Conservation (phyloP, 2,113 vertebrate species). For the Phrynosoma blainvillii region DNA sequence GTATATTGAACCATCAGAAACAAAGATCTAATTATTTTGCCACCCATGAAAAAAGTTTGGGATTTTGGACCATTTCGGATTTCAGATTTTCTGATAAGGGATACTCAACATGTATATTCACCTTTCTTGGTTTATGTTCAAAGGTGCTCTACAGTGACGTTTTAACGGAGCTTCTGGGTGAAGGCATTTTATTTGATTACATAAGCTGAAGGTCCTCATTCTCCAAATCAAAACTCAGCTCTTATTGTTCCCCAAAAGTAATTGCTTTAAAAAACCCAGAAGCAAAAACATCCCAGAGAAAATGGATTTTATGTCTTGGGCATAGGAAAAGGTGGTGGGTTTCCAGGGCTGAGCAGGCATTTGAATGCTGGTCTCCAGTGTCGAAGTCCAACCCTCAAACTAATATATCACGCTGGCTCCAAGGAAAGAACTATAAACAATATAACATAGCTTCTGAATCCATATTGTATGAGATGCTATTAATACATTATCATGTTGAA, state of each 20-base stretch:
- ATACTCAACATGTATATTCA: background rate
- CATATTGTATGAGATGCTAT: background rate
- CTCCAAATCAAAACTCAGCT: no score
- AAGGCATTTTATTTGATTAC: background rate
- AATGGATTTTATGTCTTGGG: background rate
- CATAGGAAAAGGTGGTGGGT: background rate
- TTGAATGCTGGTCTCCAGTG: no score
- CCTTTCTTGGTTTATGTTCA: background rate
- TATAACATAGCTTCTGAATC: background rate
- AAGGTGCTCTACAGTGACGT: background rate
- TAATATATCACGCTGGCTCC: no score
- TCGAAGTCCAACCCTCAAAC: no score
- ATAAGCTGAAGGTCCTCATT: background rate
- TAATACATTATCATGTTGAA: background rate
- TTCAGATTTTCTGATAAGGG: no score
- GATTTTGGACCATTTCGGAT: no score
- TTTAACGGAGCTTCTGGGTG: background rate
- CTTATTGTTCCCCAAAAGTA: background rate
- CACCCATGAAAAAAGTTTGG: no score
- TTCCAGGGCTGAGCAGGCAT: no score
- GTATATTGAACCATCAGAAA: no score
- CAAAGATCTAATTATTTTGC: no score
- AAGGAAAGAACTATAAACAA: background rate
- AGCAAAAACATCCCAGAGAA: background rate
- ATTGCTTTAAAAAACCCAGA: background rate